phyloP scores from a whole-genome alignment of 2,113 vertebrate species.

The Eonycteris spelaea region DNA sequence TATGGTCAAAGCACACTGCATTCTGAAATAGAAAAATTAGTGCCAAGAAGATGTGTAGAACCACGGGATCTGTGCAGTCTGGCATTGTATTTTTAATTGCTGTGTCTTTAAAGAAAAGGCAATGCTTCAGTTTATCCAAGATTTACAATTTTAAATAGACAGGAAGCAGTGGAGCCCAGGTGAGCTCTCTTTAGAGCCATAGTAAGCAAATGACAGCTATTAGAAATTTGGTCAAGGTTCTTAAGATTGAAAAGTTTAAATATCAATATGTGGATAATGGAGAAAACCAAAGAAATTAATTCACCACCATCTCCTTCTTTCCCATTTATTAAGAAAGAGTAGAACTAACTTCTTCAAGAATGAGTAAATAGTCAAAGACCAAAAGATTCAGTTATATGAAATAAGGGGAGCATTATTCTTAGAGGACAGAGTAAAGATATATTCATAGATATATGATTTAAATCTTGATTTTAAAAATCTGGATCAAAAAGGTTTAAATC shows the following conservation, averaged over 20 bases:
- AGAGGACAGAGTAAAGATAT: background rate
- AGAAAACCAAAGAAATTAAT: background rate
- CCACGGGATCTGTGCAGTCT: background rate
- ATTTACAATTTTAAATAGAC: background rate
- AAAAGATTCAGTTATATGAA: background rate
- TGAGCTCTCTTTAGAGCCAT: background rate
- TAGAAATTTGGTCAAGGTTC: background rate
- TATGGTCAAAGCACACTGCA: background rate
- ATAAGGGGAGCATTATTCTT: background rate
- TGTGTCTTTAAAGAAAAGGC: background rate
- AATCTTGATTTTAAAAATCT: background rate
- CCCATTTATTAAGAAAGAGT: background rate
- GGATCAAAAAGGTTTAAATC: background rate
- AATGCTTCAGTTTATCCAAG: background rate
- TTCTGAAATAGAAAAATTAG: background rate
- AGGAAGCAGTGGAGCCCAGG: background rate
- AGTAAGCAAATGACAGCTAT: background rate
- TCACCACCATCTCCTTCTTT: background rate
- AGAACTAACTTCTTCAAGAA: background rate
- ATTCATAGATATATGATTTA: background rate
- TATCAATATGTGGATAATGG: background rate
- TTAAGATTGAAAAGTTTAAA: background rate
- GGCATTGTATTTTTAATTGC: background rate
- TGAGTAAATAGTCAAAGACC: background rate
- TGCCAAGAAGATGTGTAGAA: background rate